Evolutionary conservation across 1,140 invertebrate species (phyloP).

Genomic region (Lethrus apterus): DNA sequence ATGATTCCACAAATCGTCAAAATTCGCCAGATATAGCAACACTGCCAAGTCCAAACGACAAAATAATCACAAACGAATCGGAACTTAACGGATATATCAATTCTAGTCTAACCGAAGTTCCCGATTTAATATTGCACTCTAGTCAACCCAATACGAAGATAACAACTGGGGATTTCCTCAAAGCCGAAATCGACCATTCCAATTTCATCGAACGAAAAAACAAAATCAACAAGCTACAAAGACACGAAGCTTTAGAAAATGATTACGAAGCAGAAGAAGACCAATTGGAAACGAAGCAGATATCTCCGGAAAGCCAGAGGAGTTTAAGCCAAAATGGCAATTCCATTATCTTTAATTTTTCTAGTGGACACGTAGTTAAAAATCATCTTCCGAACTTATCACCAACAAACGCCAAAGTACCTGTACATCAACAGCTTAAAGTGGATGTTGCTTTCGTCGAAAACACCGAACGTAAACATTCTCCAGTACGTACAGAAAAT

Average conservation of each 20-base stretch:
- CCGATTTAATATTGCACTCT: constrained; percentile 38
- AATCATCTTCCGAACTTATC: constrained; percentile 8
- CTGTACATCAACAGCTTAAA: too few relatives aligned
- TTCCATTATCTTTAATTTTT: background rate
- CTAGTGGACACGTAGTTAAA: background rate
- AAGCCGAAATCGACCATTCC: constrained; percentile 25
- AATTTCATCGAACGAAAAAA: constrained; percentile 7
- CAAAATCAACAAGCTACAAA: background rate
- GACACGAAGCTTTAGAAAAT: background rate
- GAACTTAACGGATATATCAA: constrained; percentile 10
- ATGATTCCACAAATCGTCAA: background rate
- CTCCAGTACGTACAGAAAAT: too few relatives aligned
- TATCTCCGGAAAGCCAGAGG: background rate
- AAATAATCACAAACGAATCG: constrained; percentile 16
- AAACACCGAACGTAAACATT: too few relatives aligned
- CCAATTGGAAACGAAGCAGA: background rate
- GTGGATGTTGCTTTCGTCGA: too few relatives aligned
- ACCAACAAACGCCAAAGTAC: too few relatives aligned
- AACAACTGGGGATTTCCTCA: constrained; percentile 28
- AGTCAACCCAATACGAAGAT: constrained; percentile 28
- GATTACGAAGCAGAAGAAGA: constrained; percentile 1
- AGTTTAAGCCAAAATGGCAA: background rate
- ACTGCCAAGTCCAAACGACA: constrained; percentile 35
- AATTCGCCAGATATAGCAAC: constrained; percentile 31
- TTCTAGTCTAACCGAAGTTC: constrained; percentile 32